Conservation (phyloP, 1,140 invertebrate genomes). For the Babylonia areolata region DNA sequence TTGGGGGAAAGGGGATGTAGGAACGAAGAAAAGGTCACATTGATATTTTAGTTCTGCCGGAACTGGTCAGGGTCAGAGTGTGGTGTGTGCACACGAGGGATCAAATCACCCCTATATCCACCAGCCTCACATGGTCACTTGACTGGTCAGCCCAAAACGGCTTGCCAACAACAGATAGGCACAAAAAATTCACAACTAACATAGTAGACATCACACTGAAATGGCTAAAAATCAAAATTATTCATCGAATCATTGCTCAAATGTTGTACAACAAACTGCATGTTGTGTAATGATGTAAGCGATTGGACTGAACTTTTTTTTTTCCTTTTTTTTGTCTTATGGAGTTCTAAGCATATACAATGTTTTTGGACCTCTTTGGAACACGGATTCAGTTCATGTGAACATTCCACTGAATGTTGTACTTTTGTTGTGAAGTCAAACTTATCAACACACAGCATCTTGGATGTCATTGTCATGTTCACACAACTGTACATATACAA, state of each 20-base stretch:
- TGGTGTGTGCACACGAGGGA: not conserved
- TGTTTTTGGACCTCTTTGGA: not conserved
- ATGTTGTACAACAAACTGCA: not conserved
- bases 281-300: not conserved
- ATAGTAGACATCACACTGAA: not conserved
- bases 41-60: not conserved
- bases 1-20: no score
- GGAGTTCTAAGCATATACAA: not conserved
- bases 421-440: not conserved
- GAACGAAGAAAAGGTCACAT: not conserved
- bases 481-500: not conserved
- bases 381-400: not conserved
- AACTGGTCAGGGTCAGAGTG: not conserved
- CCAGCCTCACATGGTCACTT: no score
- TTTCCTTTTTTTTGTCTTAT: no score
- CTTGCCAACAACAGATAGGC: no score
- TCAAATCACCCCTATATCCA: not conserved
- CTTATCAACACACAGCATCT: slow-evolving; percentile 1
- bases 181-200: not conserved
- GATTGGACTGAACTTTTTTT: not conserved
- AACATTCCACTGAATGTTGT: slow-evolving; percentile 12
- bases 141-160: no score
- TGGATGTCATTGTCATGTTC: not conserved
- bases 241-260: not conserved
- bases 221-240: slow-evolving; percentile 4